A percentile compares a stretch with the other conserved stretches of the same genome.
Evolutionary conservation across 1,140 invertebrate species (phyloP).

Genomic region (Drosophila parabipectinata): DNA sequence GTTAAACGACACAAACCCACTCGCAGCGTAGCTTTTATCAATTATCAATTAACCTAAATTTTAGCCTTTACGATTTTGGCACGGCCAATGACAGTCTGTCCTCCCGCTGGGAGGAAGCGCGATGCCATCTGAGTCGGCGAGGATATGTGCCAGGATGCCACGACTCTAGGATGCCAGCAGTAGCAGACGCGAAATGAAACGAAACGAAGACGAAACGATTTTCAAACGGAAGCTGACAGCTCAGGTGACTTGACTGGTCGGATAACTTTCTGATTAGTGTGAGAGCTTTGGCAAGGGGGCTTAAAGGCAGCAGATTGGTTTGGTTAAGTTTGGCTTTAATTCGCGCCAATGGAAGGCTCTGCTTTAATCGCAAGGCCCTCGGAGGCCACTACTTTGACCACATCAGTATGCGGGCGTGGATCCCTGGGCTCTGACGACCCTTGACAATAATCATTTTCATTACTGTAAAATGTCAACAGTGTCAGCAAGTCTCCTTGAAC

Average conservation of each 20-base stretch:
- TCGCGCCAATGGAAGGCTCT: background rate
- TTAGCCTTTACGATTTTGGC: slow-evolving; percentile 73
- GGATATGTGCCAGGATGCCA: slow-evolving; percentile 7
- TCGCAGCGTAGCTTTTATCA: slow-evolving; percentile 63
- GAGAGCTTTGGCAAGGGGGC: slow-evolving; percentile 45
- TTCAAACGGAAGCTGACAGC: slow-evolving; percentile 65
- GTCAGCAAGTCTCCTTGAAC: slow-evolving; percentile 52
- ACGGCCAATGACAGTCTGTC: slow-evolving; percentile 48
- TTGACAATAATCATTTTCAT: slow-evolving; percentile 78
- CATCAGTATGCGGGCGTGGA: slow-evolving; percentile 23
- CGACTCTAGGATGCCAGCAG: slow-evolving; percentile 48
- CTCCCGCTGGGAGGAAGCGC: background rate
- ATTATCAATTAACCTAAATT: slow-evolving; percentile 82
- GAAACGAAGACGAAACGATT: slow-evolving; percentile 63
- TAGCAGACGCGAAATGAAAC: slow-evolving; percentile 38
- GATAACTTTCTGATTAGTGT: slow-evolving; percentile 61
- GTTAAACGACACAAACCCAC: slow-evolving; percentile 32
- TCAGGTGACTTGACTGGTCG: slow-evolving; percentile 29
- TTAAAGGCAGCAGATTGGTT: background rate
- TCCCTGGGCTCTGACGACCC: slow-evolving; percentile 51
- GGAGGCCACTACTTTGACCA: slow-evolving; percentile 18
- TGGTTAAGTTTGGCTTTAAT: background rate
- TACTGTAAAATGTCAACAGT: slow-evolving; percentile 73
- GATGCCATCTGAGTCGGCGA: slow-evolving; percentile 2
- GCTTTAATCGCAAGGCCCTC: background rate